phyloP scores from a whole-genome alignment of 1,140 invertebrate species.

The Samia ricini region DNA sequence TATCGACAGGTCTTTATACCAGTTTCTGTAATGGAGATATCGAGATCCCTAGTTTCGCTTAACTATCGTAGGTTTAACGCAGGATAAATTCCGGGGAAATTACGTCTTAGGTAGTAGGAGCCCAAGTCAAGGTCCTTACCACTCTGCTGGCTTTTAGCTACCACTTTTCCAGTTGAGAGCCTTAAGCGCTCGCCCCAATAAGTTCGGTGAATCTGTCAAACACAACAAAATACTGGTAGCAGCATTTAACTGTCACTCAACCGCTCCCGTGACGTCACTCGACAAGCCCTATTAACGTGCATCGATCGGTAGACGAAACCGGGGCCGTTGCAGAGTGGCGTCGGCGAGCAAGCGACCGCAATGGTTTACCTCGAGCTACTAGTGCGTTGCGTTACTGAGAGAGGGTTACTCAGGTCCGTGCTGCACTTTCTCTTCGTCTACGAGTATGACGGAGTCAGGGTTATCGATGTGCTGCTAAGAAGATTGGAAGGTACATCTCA shows the following conservation, averaged over 20 bases:
- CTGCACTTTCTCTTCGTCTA: constrained; percentile 92
- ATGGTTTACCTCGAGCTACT: constrained; percentile 95
- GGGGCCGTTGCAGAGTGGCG: constrained; percentile 83
- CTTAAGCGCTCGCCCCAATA: no score
- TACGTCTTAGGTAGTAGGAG: no score
- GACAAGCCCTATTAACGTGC: constrained; percentile 39
- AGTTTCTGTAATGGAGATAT: no score
- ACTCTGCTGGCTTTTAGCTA: no score
- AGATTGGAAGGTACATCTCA: constrained; percentile 85
- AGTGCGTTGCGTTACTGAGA: constrained; percentile 90
- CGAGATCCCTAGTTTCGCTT: no score
- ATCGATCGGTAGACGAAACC: constrained; percentile 59
- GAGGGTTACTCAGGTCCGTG: constrained; percentile 88
- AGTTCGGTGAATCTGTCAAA: no score
- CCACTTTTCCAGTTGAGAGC: no score
- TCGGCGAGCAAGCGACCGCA: constrained; percentile 92
- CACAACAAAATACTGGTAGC: no score
- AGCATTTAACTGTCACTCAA: constrained; percentile 47
- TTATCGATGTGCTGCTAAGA: constrained; percentile 88
- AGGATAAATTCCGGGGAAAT: no score
- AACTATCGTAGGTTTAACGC: no score
- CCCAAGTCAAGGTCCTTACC: no score
- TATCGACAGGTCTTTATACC: no score
- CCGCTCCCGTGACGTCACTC: constrained; percentile 28
- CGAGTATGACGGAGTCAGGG: constrained; percentile 88